Evolutionary conservation across 2,888 invertebrate species (phyloP).

Genomic region (Aquatica leii): DNA sequence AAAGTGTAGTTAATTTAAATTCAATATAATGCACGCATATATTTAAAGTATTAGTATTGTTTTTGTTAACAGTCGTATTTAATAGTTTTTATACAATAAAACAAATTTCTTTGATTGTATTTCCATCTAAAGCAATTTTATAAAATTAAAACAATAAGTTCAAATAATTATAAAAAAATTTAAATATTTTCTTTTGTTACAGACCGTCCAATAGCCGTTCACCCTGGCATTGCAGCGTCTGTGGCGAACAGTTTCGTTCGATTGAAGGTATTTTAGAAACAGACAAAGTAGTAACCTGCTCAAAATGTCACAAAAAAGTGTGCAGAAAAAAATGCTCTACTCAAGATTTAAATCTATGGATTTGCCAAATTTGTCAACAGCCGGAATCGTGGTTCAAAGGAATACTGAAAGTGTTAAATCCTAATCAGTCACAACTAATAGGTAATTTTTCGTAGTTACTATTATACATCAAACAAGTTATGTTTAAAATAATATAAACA

Average conservation of each 20-base stretch:
- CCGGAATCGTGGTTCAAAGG: conserved; percentile 55
- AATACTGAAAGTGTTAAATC: conserved; percentile 51
- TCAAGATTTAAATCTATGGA: conserved; percentile 48
- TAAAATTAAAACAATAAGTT: too few species aligned
- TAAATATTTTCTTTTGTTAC: conserved; percentile 26
- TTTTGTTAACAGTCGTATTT: too few species aligned
- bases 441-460: background rate
- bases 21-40: too few species aligned
- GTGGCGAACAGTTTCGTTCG: conserved; percentile 53
- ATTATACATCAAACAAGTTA: background rate
- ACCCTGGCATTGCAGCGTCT: conserved; percentile 56
- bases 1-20: too few species aligned
- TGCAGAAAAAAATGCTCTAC: conserved; percentile 54
- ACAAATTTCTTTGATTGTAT: too few species aligned
- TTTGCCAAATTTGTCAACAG: conserved; percentile 53
- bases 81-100: too few species aligned
- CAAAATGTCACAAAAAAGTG: conserved; percentile 52
- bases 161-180: too few species aligned
- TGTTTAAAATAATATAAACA: too few species aligned
- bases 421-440: conserved; percentile 24
- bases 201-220: conserved; percentile 43
- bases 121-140: too few species aligned
- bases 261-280: conserved; percentile 51
- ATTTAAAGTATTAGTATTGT: too few species aligned
- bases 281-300: conserved; percentile 52